Evolutionary conservation across 2,797 vertebrate species (phyloP), one percentile per base, ranked within the genome.

Genomic region (Labroides dimidiatus): DNA sequence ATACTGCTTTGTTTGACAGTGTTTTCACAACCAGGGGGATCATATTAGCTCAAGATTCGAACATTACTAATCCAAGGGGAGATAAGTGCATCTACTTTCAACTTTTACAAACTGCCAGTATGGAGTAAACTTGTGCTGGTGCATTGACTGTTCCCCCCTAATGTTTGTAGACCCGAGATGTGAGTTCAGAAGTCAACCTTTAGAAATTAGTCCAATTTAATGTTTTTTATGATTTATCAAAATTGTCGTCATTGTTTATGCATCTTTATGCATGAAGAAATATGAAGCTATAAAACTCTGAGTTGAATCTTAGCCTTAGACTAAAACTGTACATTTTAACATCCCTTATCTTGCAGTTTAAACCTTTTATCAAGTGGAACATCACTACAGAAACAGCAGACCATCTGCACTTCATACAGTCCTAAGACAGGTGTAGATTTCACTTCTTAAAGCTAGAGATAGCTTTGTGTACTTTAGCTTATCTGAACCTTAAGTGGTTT

Each of bases 1-100:
- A 24, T 36, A 78, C 47, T 19, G 68, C 63, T 77, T 75, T 90
- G 83, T 85, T 86, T 83, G 75, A 86, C 74, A 87, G 62, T 14
- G 1, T 42, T 23, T 64, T 77, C 42, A 49, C 56, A 75, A 77
- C 47, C 54, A 62, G 51, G 55, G 55, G 36, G 60, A 70, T 86
- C 67, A 15, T 37, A 59, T 23, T 67, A 78, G 64, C 86, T 47
- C 74, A 64, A 69, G 76, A 67, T 78, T 75, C 37, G 37, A 51
- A 70, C 72, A 64, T 78, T 80, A 86, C 60, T 82, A 53, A 55
- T 67, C 75, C 81, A 85, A 75, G 85, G 61, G 62, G 69, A 71
- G 71, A 68, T 70, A 78, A 69, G 66, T 68, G 50, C 60, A 48
- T 74, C 73, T 45, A 27, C 58, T 57, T 78, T 68, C 20, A 75